Evolutionary conservation across 1,140 invertebrate species (phyloP), one percentile per base, ranked within the genome.

Genomic region (Cydia fagiglandana): DNA sequence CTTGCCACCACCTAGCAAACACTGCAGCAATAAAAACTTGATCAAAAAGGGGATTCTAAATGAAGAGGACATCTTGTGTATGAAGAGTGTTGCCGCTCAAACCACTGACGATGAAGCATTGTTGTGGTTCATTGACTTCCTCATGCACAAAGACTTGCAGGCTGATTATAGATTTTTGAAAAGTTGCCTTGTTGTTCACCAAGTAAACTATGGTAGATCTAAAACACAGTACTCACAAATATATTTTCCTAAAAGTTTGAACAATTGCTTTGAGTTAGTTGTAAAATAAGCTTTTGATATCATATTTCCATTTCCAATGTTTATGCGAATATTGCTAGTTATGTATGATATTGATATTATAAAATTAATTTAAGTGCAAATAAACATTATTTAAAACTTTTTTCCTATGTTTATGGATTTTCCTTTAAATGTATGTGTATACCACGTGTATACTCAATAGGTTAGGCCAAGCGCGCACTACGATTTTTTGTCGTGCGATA

Each of bases 121-220:
- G 45, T 50, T 74, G 2, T 74, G 73, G 73, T 61, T 74, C 47
- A 61, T 61, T 9, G 28, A 74, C n/a, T 74, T 74, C 24, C 30
- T 74, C 15, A 17, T 30, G 47, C 13, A 61, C 13, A 53, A 74
- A 74, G 73, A 74, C 30, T 20, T 74, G 73, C 73, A 56, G n/a
- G 20, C 73, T 17, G 53, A 74, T 10, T 74, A 56, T 17, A 61
- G 30, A 5, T 74, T 74, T 30, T 28, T 56, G n/a, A 74, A 61
- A 74, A 74, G 73, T 38, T 74, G 73, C 45, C 50, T 74, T 15
- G 12, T n/a, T 12, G 12, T n/a, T 12, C 12, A 34, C n/a, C 30
- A 13, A 38, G 30, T 17, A 13, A 38, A n/a, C 15, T 34, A 15
- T 38, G 12, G 3, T 4, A 68, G 13, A 15, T 6, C 15, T 9